Conservation (phyloP, 2,888 invertebrate genomes). For the Drosophila niveifrons region DNA sequence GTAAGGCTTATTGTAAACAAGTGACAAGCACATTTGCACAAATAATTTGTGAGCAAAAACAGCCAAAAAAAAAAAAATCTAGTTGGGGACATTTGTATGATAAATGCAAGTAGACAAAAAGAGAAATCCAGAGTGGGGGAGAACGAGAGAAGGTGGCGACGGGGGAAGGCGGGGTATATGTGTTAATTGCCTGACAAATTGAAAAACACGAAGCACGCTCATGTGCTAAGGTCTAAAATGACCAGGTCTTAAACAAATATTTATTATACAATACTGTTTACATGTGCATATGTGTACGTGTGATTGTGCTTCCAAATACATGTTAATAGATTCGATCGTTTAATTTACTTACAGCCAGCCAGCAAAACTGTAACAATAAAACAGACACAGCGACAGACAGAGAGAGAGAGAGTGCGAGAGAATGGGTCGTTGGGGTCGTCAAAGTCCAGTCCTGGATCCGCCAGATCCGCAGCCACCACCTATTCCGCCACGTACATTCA, state of each 20-base stretch:
- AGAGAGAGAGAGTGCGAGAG: conserved; percentile 10
- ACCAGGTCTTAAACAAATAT: conserved; percentile 60
- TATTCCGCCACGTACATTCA: conserved; percentile 85
- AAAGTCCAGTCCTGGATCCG: conserved; percentile 84
- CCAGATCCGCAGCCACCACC: conserved; percentile 83
- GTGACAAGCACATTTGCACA: conserved; percentile 61
- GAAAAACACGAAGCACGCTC: conserved; percentile 70
- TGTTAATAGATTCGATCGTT: conserved; percentile 68
- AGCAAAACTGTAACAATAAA: conserved; percentile 42
- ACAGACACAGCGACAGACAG: conserved; percentile 7
- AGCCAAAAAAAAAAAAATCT: conserved; percentile 32
- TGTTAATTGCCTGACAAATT: conserved; percentile 77
- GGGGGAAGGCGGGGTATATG: conserved; percentile 43
- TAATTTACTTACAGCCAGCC: conserved; percentile 69
- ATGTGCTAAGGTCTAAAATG: conserved; percentile 63
- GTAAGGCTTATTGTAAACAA: conserved; percentile 51
- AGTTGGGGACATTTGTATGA: conserved; percentile 46
- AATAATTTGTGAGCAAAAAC: conserved; percentile 59
- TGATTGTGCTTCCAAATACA: conserved; percentile 29
- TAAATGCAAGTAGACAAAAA: conserved; percentile 42
- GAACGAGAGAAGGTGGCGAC: neutral
- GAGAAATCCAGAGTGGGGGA: conserved; percentile 30
- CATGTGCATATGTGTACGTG: conserved; percentile 8
- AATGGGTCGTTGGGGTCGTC: conserved; percentile 85
- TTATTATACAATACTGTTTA: conserved; percentile 61